phyloP scores from a whole-genome alignment of 2,113 vertebrate genomes.

The Calonectris borealis region DNA sequence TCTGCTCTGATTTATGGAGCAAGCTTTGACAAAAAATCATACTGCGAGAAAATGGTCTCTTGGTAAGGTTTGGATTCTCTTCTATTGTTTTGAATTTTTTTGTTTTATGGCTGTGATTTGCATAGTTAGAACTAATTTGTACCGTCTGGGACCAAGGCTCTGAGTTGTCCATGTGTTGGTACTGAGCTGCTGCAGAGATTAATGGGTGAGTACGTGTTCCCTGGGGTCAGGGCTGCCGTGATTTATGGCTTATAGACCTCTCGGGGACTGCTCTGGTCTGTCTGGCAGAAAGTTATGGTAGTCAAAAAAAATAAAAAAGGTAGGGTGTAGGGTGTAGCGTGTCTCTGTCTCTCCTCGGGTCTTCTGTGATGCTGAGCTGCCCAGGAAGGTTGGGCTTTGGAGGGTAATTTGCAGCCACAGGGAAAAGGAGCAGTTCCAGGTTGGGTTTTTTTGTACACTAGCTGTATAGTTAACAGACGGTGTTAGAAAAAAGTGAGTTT shows the following conservation, averaged over 20 bases:
- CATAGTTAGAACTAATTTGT: constrained; percentile 13
- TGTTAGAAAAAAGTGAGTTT: background rate
- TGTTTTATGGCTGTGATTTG: background rate
- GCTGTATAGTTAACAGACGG: background rate
- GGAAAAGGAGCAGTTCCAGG: background rate
- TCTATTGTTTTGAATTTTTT: background rate
- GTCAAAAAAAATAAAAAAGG: background rate
- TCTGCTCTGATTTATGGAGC: background rate
- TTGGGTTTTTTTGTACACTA: no score
- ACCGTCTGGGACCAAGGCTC: background rate
- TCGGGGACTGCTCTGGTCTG: background rate
- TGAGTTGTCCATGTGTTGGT: background rate
- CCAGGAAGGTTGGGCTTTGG: background rate
- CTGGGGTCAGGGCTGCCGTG: background rate
- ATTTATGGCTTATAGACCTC: background rate
- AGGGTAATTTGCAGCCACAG: background rate
- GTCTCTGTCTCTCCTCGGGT: background rate
- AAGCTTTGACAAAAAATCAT: background rate
- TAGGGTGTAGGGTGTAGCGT: background rate
- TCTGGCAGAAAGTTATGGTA: background rate
- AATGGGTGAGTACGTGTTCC: background rate
- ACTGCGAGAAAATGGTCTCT: background rate
- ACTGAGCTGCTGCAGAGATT: background rate
- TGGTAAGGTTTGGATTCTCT: constrained; percentile 33
- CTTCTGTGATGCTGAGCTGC: background rate